These are phyloP conservation scores for Hemaris fuciformis DNA, from an alignment of 2,888 invertebrate species.

Conservation along the genomic window DNA sequence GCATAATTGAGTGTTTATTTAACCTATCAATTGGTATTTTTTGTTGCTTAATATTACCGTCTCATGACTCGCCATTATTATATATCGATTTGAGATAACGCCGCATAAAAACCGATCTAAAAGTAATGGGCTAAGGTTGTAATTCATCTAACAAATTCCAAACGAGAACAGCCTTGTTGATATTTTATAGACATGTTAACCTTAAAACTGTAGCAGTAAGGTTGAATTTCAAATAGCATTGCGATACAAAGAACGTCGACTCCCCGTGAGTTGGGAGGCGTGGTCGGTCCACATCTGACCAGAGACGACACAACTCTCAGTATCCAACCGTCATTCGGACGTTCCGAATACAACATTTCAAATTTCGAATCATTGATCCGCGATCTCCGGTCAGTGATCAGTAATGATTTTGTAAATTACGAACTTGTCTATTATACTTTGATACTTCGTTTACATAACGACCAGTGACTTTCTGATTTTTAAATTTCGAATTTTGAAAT, in stretches of 20 bases:
- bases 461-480: slow-evolving; percentile 8
- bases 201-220: neutral
- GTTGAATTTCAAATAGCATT: slow-evolving; percentile 1
- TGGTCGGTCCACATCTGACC: slow-evolving; percentile 37
- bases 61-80: slow-evolving; percentile 14
- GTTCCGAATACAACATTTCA: slow-evolving; percentile 42
- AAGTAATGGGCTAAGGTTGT: neutral
- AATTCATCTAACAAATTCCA: neutral
- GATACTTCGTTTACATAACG: neutral
- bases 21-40: slow-evolving; percentile 30
- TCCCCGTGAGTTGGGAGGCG: slow-evolving; percentile 47
- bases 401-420: slow-evolving; percentile 3
- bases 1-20: slow-evolving; percentile 35
- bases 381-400: slow-evolving; percentile 21
- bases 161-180: slow-evolving; percentile 3
- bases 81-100: slow-evolving; percentile 9
- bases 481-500: slow-evolving; percentile 15
- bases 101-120: neutral
- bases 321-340: slow-evolving; percentile 49
- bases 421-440: neutral
- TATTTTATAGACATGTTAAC: neutral
- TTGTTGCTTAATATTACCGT: slow-evolving; percentile 22
- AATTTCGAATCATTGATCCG: slow-evolving; percentile 20
- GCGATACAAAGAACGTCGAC: slow-evolving; percentile 28
- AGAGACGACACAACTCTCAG: slow-evolving; percentile 44